Percentiles rank a stretch among this genome's conserved stretches.
Evolutionary conservation across 2,888 invertebrate genomes (phyloP).

Genomic region (Mythimna albipuncta): DNA sequence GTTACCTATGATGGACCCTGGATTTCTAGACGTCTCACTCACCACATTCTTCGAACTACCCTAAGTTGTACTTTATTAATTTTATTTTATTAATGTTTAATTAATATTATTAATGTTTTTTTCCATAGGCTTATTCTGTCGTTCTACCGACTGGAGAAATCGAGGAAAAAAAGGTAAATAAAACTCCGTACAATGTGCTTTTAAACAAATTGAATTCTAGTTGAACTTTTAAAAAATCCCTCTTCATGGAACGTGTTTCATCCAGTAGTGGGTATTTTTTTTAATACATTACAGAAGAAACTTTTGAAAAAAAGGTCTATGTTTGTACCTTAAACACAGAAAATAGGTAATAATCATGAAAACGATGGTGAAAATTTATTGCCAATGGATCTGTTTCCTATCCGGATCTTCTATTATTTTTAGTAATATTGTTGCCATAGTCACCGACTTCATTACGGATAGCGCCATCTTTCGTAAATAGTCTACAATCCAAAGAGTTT

Average conservation of each 20-base stretch:
- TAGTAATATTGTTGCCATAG: constrained; percentile 5
- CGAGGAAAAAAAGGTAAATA: constrained; percentile 78
- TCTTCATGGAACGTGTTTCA: background rate
- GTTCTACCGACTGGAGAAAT: constrained; percentile 71
- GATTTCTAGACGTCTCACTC: background rate
- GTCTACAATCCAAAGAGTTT: constrained; percentile 46
- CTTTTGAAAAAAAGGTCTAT: background rate
- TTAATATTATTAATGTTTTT: background rate
- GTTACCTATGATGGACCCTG: background rate
- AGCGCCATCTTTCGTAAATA: constrained; percentile 77
- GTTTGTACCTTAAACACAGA: background rate
- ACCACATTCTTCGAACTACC: background rate
- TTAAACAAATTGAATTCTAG: background rate
- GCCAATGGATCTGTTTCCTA: background rate
- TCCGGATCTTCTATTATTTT: background rate
- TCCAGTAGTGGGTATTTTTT: background rate
- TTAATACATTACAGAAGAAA: background rate
- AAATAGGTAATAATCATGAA: background rate
- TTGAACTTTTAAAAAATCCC: background rate
- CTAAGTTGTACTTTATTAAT: background rate
- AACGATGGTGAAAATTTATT: constrained; percentile 61
- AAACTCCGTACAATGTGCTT: background rate
- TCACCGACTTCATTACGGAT: constrained; percentile 22
- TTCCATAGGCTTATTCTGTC: constrained; percentile 68
- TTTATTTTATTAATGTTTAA: background rate